Percentiles rank a stretch among this genome's conserved stretches.
These are phyloP conservation scores for Odocoileus hemionus DNA, from an alignment of 2,113 vertebrate genomes.

Conservation along the genomic window DNA sequence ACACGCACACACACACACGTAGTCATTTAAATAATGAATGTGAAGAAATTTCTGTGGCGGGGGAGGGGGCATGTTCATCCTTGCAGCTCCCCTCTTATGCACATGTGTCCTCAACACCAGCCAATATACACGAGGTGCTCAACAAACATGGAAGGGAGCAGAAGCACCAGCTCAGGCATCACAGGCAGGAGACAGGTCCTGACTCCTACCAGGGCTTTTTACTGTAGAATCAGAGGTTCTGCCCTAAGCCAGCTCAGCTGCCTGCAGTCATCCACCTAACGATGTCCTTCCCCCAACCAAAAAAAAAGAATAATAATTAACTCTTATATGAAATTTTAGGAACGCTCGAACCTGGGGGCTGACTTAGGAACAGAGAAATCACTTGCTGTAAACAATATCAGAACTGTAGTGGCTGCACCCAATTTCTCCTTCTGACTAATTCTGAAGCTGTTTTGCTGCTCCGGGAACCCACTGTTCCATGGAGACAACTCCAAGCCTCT, in stretches of 20 bases:
- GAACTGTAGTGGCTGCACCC: neutral
- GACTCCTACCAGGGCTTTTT: neutral
- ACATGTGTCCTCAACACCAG: neutral
- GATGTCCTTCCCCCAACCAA: neutral
- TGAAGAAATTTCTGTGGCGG: neutral
- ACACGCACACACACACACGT: neutral
- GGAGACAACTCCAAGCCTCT: neutral
- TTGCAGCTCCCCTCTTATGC: neutral
- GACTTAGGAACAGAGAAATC: neutral
- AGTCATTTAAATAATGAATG: neutral
- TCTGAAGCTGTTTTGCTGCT: neutral
- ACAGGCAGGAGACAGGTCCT: neutral
- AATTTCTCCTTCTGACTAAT: neutral
- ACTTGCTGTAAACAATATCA: neutral
- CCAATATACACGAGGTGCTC: rapidly evolving
- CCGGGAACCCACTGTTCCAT: neutral
- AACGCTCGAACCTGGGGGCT: neutral
- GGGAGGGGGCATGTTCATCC: neutral
- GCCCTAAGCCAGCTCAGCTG: neutral
- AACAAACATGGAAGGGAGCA: neutral
- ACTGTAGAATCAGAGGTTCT: neutral
- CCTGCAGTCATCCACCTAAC: neutral
- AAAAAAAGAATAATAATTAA: neutral
- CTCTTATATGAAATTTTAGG: neutral
- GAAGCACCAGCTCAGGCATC: neutral